Conservation (phyloP, 37 sponge, comb jelly and placozoan species). For the Eunapius fragilis region DNA sequence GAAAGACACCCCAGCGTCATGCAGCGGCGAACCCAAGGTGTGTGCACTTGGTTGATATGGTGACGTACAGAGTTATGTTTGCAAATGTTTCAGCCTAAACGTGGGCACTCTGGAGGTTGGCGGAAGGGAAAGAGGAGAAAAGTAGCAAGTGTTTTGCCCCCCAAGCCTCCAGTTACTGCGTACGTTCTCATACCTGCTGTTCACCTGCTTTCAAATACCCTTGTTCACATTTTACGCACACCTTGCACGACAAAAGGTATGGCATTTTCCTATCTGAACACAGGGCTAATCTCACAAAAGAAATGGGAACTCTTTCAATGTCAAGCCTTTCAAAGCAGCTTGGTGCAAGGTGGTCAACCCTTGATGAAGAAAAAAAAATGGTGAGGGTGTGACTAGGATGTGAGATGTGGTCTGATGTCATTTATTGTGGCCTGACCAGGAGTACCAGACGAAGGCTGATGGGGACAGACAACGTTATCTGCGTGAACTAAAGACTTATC, state of each 20-base stretch:
- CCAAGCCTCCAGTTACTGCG: constrained; percentile 53
- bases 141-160: not conserved
- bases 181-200: not conserved
- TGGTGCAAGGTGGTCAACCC: constrained; percentile 37
- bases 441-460: constrained; percentile 23
- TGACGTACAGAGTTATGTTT: not conserved
- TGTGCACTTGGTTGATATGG: not conserved
- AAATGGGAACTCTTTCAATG: constrained; percentile 28
- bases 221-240: not conserved
- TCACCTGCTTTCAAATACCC: no score
- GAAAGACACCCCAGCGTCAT: not conserved
- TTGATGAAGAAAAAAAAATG: constrained; percentile 3
- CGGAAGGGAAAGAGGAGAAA: constrained; percentile 45
- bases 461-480: constrained; percentile 37
- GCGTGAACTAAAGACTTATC: constrained; percentile 23
- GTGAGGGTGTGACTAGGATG: not conserved
- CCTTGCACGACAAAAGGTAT: constrained; percentile 3
- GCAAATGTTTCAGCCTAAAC: not conserved
- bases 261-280: constrained; percentile 33
- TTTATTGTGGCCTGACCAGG: not conserved
- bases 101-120: constrained; percentile 43
- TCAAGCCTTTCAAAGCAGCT: constrained; percentile 24
- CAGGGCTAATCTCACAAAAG: not conserved
- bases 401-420: no score
- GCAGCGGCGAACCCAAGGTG: not conserved